A percentile compares a stretch with the other conserved stretches of the same genome.
phyloP scores from a whole-genome alignment of 2,888 invertebrate species.

The Drosophila dives region DNA sequence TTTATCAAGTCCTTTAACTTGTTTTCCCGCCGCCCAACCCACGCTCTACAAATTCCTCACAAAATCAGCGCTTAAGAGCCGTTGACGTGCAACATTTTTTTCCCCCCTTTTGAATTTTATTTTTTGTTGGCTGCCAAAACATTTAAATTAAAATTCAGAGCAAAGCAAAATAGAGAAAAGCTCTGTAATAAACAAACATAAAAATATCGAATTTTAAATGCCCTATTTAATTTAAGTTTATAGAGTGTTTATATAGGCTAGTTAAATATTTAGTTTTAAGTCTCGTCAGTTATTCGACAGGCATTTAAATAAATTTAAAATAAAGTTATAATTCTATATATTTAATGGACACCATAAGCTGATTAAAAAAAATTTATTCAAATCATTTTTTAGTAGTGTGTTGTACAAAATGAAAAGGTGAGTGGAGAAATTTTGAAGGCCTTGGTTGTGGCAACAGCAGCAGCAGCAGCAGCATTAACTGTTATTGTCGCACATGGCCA shows the following conservation, averaged over 20 bases:
- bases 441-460: slow-evolving; percentile 46
- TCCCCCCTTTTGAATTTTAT: slow-evolving; percentile 5
- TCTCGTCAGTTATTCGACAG: neutral
- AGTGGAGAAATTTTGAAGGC: slow-evolving; percentile 40
- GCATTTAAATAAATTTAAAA: neutral
- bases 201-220: slow-evolving; percentile 19
- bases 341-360: neutral
- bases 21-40: slow-evolving; percentile 3
- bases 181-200: slow-evolving; percentile 27
- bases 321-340: neutral
- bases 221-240: slow-evolving; percentile 13
- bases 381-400: slow-evolving; percentile 15
- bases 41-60: slow-evolving; percentile 26
- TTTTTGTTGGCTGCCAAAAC: slow-evolving; percentile 67
- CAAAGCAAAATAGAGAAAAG: slow-evolving; percentile 39
- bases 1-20: slow-evolving; percentile 65
- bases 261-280: neutral
- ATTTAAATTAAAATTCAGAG: slow-evolving; percentile 76
- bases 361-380: neutral
- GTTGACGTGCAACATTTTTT: slow-evolving; percentile 59
- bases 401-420: slow-evolving; percentile 15
- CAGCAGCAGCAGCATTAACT: slow-evolving; percentile 60
- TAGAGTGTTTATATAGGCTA: neutral
- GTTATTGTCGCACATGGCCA: slow-evolving; percentile 54
- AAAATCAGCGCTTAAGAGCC: slow-evolving; percentile 75